A percentile compares a stretch with the other conserved stretches of the same genome.
Conservation (phyloP, 30 jellyfish, hydroid and myxozoan species). For the Morbakka virulenta region DNA sequence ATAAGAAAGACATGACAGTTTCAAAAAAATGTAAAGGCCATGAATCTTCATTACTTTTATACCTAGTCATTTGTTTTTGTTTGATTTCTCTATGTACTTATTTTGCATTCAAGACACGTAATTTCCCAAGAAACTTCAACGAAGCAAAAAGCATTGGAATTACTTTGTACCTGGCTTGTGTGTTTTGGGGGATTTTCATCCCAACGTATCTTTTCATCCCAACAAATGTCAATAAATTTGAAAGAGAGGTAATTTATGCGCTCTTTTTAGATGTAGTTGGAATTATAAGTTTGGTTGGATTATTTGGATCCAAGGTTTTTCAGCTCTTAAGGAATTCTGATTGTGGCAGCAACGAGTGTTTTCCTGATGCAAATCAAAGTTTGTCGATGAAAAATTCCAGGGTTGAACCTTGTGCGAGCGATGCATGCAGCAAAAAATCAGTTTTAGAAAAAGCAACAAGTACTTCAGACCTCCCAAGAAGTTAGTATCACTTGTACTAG, state of each 20-base stretch:
- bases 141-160: constrained; percentile 32
- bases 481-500: too few species aligned
- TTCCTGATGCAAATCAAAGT: too few species aligned
- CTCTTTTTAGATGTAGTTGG: constrained; percentile 15
- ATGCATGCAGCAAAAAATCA: too few species aligned
- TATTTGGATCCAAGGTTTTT: constrained; percentile 25
- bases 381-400: too few species aligned
- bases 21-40: constrained; percentile 1
- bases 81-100: constrained; percentile 27
- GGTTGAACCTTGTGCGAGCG: too few species aligned
- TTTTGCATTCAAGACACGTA: constrained; percentile 39
- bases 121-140: constrained; percentile 44
- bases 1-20: not conserved
- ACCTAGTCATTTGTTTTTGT: constrained; percentile 13
- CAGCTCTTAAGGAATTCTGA: not conserved
- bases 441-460: too few species aligned
- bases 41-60: not conserved
- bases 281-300: constrained; percentile 8
- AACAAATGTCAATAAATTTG: not conserved
- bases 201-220: constrained; percentile 18
- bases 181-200: constrained; percentile 34
- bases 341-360: too few species aligned
- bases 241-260: constrained; percentile 1
- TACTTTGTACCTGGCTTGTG: constrained; percentile 49
- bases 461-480: too few species aligned